Evolutionary conservation across 2,113 vertebrate species (phyloP), one percentile per base, ranked within the genome.

Genomic region (Megaceryle torquata): DNA sequence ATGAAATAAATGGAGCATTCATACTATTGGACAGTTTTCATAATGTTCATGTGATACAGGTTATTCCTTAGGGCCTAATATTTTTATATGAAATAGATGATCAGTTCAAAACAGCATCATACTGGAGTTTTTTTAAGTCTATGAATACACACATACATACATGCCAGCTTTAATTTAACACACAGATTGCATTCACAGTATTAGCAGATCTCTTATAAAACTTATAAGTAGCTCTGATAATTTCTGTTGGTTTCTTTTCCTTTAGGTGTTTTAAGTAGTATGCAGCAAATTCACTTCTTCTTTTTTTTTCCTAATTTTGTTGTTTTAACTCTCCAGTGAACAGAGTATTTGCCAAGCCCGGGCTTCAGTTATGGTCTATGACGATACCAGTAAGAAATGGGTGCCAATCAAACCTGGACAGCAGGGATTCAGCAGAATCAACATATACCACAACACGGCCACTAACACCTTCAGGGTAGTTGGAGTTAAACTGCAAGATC

Each of bases 341-440:
- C 99, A 99, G 98, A 99, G 99, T 97, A 99, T 99, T 98, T 99
- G 99, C 98, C 99, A 99, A 98, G 99, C 99, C 75, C 98, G 99
- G 97, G 99, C 99, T 96, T 99, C 99, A 64, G 99, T 99, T 93
- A 99, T 99, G 99, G 99, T 99, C 97, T 99, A 99, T n/a, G 99
- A 99, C 71, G 99, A 99, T 97, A 99, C 99, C 98, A 99, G 99
- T 97, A 99, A 99, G 98, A 99, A 99, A 97, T 99, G 99, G 99
- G 98, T 99, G 94, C 99, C 99, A 81, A 99, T 99, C 98, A 99
- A 99, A 95, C 99, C 99, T 5, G 99, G 99, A 78, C 99, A 99
- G 97, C 99, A 99, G 97, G 99, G 99, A 90, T 99, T 99, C 98
- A 99, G 99, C 97, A 98, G 99, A 92, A 99, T 99, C 98, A 99